Evolutionary conservation across 2,888 invertebrate species (phyloP).

Genomic region (Calameuta pallipes): DNA sequence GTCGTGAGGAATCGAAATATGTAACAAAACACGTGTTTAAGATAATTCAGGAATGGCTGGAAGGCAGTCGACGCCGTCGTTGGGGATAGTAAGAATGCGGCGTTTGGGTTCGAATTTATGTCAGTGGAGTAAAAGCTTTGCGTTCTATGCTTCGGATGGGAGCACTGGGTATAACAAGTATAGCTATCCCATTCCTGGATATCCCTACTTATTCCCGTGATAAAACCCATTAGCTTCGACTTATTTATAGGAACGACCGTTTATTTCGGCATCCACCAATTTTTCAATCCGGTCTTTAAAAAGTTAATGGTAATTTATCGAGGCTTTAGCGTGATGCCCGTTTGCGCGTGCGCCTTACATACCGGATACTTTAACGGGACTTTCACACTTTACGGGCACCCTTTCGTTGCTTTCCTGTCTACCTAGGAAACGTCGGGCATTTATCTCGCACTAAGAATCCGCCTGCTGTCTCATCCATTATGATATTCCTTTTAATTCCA

Average conservation of each 20-base stretch:
- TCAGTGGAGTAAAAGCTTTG: conserved; percentile 39
- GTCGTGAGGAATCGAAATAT: conserved; percentile 35
- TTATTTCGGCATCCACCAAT: conserved; percentile 52
- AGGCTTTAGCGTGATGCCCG: neutral
- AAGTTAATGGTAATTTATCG: conserved; percentile 41
- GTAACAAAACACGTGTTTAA: conserved; percentile 49
- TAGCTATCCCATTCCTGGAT: neutral
- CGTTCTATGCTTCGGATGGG: conserved; percentile 1
- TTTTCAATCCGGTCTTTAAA: conserved; percentile 44
- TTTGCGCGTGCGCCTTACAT: conserved; percentile 22
- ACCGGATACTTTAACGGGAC: conserved; percentile 31
- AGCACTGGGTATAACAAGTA: neutral
- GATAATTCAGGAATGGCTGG: conserved; percentile 46
- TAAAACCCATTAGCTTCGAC: conserved; percentile 57
- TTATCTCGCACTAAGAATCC: neutral
- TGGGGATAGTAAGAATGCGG: conserved; percentile 27
- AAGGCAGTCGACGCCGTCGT: conserved; percentile 14
- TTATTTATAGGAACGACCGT: conserved; percentile 54
- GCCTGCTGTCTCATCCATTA: neutral
- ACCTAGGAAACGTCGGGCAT: neutral
- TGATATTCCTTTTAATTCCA: conserved; percentile 10
- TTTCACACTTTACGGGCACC: conserved; percentile 33
- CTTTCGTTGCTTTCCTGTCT: conserved; percentile 21
- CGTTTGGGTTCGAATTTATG: conserved; percentile 43
- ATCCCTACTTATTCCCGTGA: conserved; percentile 35